Conservation (phyloP, 1,140 invertebrate genomes). For the Tetragonula clypearis region DNA sequence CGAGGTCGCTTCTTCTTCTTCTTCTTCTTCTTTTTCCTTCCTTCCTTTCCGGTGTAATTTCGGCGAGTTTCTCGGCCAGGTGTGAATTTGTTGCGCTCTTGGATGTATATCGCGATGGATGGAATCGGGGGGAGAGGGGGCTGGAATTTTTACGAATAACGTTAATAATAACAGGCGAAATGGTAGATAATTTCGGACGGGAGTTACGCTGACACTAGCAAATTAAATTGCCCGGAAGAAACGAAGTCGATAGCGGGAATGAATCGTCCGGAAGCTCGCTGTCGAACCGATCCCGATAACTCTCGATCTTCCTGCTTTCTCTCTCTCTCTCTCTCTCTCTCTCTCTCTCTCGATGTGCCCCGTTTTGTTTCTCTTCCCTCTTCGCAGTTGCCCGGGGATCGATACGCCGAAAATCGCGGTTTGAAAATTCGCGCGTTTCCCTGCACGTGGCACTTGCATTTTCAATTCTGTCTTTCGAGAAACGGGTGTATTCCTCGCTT, state of each 20-base stretch:
- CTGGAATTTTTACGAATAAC: conserved; percentile 8
- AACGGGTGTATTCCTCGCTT: no score
- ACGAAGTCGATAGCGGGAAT: conserved; percentile 27
- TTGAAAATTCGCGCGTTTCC: neutral
- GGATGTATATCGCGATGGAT: neutral
- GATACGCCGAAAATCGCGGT: neutral
- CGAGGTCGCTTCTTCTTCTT: no score
- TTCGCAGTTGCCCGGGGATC: neutral
- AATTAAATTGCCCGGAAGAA: conserved; percentile 48
- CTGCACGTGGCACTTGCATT: neutral
- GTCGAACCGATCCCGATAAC: conserved; percentile 43
- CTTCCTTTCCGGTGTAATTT: neutral
- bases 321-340: neutral
- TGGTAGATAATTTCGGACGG: conserved; percentile 33
- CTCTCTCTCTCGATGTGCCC: no score
- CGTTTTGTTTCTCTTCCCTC: neutral
- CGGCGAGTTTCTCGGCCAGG: neutral
- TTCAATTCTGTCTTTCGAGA: no score
- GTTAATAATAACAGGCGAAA: conserved; percentile 41
- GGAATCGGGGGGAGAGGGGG: no score
- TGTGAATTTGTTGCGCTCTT: neutral
- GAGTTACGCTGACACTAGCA: conserved; percentile 29
- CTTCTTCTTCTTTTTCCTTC: no score
- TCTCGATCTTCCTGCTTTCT: neutral
- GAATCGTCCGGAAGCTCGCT: conserved; percentile 36